Conservation (phyloP, 2,113 vertebrate genomes). For the Hepsetus odoe region DNA sequence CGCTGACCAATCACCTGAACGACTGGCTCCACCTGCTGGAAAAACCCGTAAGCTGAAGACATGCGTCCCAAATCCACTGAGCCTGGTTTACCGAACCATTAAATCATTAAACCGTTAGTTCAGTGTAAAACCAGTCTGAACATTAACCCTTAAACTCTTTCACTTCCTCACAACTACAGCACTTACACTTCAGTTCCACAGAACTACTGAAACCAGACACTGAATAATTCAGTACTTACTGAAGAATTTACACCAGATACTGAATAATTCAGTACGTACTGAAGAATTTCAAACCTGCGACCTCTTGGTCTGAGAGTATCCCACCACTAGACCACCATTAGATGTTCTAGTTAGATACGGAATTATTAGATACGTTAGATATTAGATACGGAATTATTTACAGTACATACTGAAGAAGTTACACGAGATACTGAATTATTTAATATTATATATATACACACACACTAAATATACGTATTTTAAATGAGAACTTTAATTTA, state of each 20-base stretch:
- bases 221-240: background rate
- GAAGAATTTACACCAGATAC: background rate
- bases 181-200: no score
- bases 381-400: background rate
- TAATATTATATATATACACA: no score
- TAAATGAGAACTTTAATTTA: no score
- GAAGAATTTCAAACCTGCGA: background rate
- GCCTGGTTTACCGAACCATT: background rate
- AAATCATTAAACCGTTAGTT: no score
- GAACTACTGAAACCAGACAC: background rate
- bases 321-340: no score
- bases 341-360: no score
- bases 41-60: slow-evolving; percentile 74
- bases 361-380: no score
- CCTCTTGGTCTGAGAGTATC: no score
- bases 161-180: no score
- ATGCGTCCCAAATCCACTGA: background rate
- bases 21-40: slow-evolving; percentile 89
- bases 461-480: no score
- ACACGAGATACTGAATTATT: background rate
- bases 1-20: slow-evolving; percentile 86
- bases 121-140: no score
- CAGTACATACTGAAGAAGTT: background rate
- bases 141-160: no score
- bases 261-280: background rate